Percentiles rank a stretch among this genome's conserved stretches.
phyloP scores from a whole-genome alignment of 1,140 invertebrate genomes.

The Oryctes rhinoceros region DNA sequence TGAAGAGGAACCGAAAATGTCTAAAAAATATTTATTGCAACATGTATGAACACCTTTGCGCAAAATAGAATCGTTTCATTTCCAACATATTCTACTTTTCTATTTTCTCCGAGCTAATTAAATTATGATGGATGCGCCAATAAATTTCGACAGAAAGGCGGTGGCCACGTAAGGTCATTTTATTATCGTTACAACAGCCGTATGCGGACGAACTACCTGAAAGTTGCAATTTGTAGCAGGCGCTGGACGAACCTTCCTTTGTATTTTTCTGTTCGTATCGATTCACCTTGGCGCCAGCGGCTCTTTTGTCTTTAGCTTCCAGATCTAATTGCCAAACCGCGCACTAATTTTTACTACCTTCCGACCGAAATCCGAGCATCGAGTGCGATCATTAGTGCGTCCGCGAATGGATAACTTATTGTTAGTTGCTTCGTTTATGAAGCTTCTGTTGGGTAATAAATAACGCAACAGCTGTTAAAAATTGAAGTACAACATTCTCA shows the following conservation, averaged over 20 bases:
- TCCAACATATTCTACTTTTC: slow-evolving; percentile 23
- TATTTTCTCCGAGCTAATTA: slow-evolving; percentile 17
- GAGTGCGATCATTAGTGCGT: background rate
- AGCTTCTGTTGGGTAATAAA: too few relatives aligned
- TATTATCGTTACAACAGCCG: background rate
- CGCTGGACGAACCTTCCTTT: background rate
- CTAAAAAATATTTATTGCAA: slow-evolving; percentile 7
- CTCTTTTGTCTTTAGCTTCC: slow-evolving; percentile 26
- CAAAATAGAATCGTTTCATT: slow-evolving; percentile 32
- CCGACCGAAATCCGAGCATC: background rate
- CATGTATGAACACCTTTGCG: background rate
- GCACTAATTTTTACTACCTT: slow-evolving; percentile 21
- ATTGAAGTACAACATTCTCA: too few relatives aligned
- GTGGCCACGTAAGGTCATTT: slow-evolving; percentile 25
- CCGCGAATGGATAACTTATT: background rate
- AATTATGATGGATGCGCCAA: slow-evolving; percentile 30
- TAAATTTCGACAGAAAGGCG: slow-evolving; percentile 21
- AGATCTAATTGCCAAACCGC: slow-evolving; percentile 20
- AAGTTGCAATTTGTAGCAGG: slow-evolving; percentile 31
- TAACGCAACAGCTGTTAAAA: too few relatives aligned
- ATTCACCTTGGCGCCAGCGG: slow-evolving; percentile 7
- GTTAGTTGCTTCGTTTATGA: background rate
- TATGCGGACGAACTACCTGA: background rate
- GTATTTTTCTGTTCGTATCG: slow-evolving; percentile 17
- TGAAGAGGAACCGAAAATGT: slow-evolving; percentile 5